These are phyloP conservation scores for Daktulosphaira vitifoliae DNA, from an alignment of 1,140 invertebrate species.

Conservation along the genomic window DNA sequence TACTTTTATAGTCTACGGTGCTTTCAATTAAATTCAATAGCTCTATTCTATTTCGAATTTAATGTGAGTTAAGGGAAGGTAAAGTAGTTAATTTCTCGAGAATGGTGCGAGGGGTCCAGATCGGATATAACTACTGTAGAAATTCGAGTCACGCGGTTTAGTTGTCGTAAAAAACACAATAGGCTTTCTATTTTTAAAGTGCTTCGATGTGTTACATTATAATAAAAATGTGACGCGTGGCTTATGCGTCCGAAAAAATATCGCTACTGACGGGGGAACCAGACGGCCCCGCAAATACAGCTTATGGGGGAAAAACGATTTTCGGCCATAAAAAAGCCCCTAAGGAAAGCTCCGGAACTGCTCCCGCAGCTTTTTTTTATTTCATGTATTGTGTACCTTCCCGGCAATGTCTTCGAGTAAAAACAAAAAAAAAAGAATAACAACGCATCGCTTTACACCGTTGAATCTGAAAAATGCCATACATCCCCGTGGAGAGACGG, in stretches of 20 bases:
- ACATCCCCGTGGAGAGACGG: slow-evolving; percentile 19
- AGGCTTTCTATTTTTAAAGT: slow-evolving; percentile 30
- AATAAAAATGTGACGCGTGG: slow-evolving; percentile 32
- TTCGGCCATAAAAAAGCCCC: slow-evolving; percentile 17
- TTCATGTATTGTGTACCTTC: background rate
- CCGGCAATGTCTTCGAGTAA: slow-evolving; percentile 1
- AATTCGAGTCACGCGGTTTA: slow-evolving; percentile 28
- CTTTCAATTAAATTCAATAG: slow-evolving; percentile 24
- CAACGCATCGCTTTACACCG: slow-evolving; percentile 25
- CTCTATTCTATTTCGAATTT: background rate
- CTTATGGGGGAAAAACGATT: slow-evolving; percentile 31
- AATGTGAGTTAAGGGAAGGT: background rate
- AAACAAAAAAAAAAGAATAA: slow-evolving; percentile 23
- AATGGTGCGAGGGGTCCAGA: background rate
- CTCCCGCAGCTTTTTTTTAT: background rate
- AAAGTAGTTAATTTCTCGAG: background rate
- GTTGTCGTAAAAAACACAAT: slow-evolving; percentile 29
- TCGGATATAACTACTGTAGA: background rate
- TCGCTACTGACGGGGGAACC: background rate
- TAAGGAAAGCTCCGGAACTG: background rate
- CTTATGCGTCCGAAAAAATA: slow-evolving; percentile 27
- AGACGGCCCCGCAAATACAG: slow-evolving; percentile 4
- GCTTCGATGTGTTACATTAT: slow-evolving; percentile 30
- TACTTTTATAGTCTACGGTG: background rate
- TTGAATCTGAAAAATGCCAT: slow-evolving; percentile 32